Evolutionary conservation across 1,140 invertebrate genomes (phyloP).

Genomic region (Drosophila pallidifrons): DNA sequence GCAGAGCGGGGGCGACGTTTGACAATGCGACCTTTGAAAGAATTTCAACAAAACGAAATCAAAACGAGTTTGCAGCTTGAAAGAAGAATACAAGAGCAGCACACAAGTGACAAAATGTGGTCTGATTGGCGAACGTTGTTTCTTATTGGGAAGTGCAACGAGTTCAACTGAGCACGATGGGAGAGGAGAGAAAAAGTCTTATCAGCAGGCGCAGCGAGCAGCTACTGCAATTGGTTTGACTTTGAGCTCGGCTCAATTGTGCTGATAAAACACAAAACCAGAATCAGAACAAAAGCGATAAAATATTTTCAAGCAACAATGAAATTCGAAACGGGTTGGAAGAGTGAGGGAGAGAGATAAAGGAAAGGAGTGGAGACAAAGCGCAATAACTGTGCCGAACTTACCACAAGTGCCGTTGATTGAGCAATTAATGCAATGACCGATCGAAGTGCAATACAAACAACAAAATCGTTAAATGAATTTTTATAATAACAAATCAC

Average conservation of each 20-base stretch:
- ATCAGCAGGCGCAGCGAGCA: constrained; percentile 26
- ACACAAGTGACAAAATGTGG: constrained; percentile 33
- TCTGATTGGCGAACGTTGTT: constrained; percentile 42
- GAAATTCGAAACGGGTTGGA: constrained; percentile 52
- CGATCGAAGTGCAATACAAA: constrained; percentile 49
- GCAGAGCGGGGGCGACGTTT: constrained; percentile 24
- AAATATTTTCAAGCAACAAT: constrained; percentile 27
- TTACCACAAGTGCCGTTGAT: constrained; percentile 77
- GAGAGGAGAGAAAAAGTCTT: constrained; percentile 16
- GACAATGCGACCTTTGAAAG: constrained; percentile 67
- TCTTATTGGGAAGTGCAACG: constrained; percentile 28
- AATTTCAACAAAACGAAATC: constrained; percentile 50
- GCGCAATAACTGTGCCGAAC: constrained; percentile 64
- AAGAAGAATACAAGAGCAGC: constrained; percentile 16
- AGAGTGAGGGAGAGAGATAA: neutral
- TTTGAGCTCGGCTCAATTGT: constrained; percentile 57
- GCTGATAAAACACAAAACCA: constrained; percentile 65
- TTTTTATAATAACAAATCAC: constrained; percentile 66
- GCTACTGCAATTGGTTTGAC: constrained; percentile 33
- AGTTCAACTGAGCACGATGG: neutral
- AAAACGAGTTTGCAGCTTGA: constrained; percentile 47
- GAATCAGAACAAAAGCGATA: constrained; percentile 34
- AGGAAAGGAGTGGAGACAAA: neutral
- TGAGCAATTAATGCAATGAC: constrained; percentile 74
- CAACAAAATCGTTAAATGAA: constrained; percentile 18